Conservation (phyloP, 2,797 vertebrate species). For the Poecilia wingei region DNA sequence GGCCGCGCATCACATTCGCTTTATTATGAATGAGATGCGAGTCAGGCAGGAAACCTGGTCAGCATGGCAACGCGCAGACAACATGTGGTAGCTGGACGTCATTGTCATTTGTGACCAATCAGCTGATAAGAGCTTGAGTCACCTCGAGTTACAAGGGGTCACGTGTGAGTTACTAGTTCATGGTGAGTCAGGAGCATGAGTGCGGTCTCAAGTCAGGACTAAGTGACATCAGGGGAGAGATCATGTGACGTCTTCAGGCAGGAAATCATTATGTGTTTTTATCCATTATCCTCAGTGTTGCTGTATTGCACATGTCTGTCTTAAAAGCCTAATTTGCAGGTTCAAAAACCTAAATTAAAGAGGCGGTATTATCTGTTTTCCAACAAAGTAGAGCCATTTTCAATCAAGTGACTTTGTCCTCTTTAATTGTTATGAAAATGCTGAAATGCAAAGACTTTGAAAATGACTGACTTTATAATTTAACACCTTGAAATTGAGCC, state of each 20-base stretch:
- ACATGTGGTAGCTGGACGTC: constrained; percentile 26
- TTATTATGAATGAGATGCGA: constrained; percentile 65
- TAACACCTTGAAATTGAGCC: too few species aligned
- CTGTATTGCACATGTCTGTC: neutral
- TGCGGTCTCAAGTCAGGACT: neutral
- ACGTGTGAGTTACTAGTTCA: constrained; percentile 28
- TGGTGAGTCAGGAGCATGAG: neutral
- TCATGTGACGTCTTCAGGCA: neutral
- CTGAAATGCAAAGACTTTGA: too few species aligned
- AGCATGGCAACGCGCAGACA: constrained; percentile 44
- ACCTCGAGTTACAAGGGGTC: constrained; percentile 47
- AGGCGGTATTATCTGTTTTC: too few species aligned
- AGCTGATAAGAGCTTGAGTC: constrained; percentile 24
- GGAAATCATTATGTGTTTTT: too few species aligned
- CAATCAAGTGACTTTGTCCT: too few species aligned
- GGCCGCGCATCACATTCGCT: neutral
- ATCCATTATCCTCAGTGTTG: neutral
- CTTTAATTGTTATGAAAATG: too few species aligned
- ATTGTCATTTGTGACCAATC: constrained; percentile 42
- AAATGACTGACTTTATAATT: too few species aligned
- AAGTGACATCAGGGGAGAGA: constrained; percentile 2
- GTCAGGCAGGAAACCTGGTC: constrained; percentile 36
- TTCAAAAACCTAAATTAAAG: neutral
- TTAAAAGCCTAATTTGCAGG: neutral
- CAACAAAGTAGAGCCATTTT: too few species aligned